Base-by-base conservation (phyloP, 2,113 vertebrate genomes). In the Lutjanus erythropterus region DNA sequence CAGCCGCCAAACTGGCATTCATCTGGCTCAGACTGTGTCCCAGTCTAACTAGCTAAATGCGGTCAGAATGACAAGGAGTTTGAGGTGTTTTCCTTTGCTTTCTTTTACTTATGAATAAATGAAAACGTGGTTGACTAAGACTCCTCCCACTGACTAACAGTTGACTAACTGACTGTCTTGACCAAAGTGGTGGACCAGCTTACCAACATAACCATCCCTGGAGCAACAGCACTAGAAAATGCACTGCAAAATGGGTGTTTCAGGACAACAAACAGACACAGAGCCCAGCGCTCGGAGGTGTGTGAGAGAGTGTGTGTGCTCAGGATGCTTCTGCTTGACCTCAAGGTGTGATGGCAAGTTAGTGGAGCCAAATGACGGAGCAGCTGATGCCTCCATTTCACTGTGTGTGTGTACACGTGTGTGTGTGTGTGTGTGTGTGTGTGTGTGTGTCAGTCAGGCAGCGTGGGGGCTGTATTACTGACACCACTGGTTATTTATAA, bases 311-410 rank as follows among this genome's bases (percentile, higher is more conserved):
- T 69, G 27, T 82, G 58, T 83, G 69, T 27, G 47, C 42, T 66
- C 68, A 71, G 84, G 75, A 86, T 86, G 78, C 53, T 80, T 73
- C 86, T 71, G 79, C 68, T 86, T 90, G 92, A 93, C 91, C 88
- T 84, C 62, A 86, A 86, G 70, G 89, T 90, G 92, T 76, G 78
- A 90, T 53, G 62, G 67, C 47, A 71, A 90, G 71, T 65, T 68
- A 89, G 50, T 83, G 84, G 61, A 89, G 78, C 81, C 79, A 67
- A 81, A 70, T 82, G 75, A 81, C 79, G 29, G 77, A 88, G 80
- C 80, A 88, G 80, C 77, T 88, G 88, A 87, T 82, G 83, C 83
- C 64, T 85, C 35, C 65, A 29, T 73, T 67, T 64, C 59, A 6
- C 25, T 52, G 25, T 72, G 23, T 37, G 76, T 73, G 42, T 75